Evolutionary conservation across 1,140 invertebrate genomes (phyloP), one percentile per base, ranked within the genome.

Genomic region (Saxidomus purpurata): DNA sequence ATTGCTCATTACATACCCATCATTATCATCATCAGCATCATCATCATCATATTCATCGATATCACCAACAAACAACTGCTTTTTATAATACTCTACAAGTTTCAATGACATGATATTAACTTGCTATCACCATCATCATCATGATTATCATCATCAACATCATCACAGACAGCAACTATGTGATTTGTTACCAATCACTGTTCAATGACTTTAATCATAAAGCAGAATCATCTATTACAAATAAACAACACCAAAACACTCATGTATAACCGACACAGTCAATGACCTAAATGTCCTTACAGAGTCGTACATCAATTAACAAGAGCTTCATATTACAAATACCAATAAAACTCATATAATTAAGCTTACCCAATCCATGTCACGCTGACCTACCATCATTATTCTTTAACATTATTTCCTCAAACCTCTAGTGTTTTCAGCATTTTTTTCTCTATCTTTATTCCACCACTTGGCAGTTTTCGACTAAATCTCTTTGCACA

Each of bases 401-500:
- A 59, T 59, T 59, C 6, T 59, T 43, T 9, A 6, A 19, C 17
- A 25, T 28, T 59, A 59, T 59, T 59, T 59, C 55, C 55, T 67
- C 67, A 71, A 59, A 71, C 67, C 34, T 71, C 19, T 52, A 52
- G 28, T 79, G 31, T 52, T 79, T 43, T 52, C 25, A 76, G 71
- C 74, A 77, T 36, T 61, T 61, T 82, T 82, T 55, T 43, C 40
- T 40, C 36, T 52, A 82, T 38, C 61, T 82, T 82, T 63, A 13
- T 67, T 82, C 36, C 55, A 59, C 36, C 19, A 82, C 61, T 63
- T 55, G 83, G 38, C 83, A 74, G 76, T 74, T 82, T 84, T 79
- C 63, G 36, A 67, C 40, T 85, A 74, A 63, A 85, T 85, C 83
- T 85, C 67, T 22, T 71, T 74, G 67, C 85, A 87, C 49, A 77